Conservation (phyloP, 2,888 invertebrate species). For the Caenorhabditis imperialis region DNA sequence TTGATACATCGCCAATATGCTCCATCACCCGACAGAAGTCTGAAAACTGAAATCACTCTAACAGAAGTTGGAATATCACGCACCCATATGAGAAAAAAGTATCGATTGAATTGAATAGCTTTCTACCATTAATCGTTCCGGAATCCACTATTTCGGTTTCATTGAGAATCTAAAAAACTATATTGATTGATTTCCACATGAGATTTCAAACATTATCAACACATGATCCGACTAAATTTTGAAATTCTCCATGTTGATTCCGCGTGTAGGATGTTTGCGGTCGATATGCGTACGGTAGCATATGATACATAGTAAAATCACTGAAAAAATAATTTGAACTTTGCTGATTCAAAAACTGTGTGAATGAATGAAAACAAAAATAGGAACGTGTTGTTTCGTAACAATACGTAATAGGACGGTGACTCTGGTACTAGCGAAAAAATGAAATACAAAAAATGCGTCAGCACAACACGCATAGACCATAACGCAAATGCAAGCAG, state of each 20-base stretch:
- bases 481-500: too few species aligned
- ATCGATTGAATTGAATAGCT: conserved; percentile 65
- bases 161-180: conserved; percentile 34
- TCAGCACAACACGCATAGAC: too few species aligned
- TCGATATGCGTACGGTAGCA: conserved; percentile 46
- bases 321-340: conserved; percentile 15
- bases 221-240: conserved; percentile 26
- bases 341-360: too few species aligned
- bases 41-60: conserved; percentile 29
- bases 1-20: conserved; percentile 71
- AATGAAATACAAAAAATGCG: too few species aligned
- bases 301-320: conserved; percentile 53
- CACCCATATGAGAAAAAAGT: conserved; percentile 70
- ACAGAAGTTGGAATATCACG: neutral
- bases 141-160: conserved; percentile 63
- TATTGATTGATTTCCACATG: neutral
- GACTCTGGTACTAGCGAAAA: too few species aligned
- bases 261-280: conserved; percentile 46
- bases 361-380: too few species aligned
- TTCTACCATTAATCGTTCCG: conserved; percentile 45
- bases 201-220: conserved; percentile 18
- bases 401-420: too few species aligned
- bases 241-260: conserved; percentile 56
- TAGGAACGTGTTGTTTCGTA: too few species aligned
- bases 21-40: conserved; percentile 61